A percentile compares a stretch with the other conserved stretches of the same genome.
phyloP scores from a whole-genome alignment of 1,140 invertebrate genomes.

The Pteromalus puparum region DNA sequence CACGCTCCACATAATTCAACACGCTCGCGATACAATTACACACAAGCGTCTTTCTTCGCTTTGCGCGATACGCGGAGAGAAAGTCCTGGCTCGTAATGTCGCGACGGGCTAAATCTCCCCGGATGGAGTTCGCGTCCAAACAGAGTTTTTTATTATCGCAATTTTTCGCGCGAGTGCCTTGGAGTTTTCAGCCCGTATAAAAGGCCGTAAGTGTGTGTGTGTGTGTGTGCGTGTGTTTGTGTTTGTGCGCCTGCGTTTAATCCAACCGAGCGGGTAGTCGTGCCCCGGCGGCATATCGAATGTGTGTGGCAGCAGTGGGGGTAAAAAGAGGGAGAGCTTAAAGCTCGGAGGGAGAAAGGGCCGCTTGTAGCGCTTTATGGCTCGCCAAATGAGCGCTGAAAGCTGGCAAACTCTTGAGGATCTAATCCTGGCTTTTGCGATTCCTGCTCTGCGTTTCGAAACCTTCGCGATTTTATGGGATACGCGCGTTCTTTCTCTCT shows the following conservation, averaged over 20 bases:
- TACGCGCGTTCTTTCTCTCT: neutral
- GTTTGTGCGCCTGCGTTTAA: slow-evolving; percentile 48
- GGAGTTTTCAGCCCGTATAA: slow-evolving; percentile 3
- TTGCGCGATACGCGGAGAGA: too few species aligned
- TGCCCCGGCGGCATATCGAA: slow-evolving; percentile 49
- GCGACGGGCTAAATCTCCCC: slow-evolving; percentile 7
- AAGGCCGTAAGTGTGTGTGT: slow-evolving; percentile 43
- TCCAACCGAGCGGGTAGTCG: slow-evolving; percentile 52
- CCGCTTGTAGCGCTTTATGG: slow-evolving; percentile 59
- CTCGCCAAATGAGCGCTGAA: slow-evolving; percentile 66
- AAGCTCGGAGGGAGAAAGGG: slow-evolving; percentile 56
- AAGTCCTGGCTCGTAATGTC: too few species aligned
- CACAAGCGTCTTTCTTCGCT: too few species aligned
- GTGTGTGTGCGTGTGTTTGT: slow-evolving; percentile 38
- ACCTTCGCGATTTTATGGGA: slow-evolving; percentile 54
- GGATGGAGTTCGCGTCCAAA: neutral
- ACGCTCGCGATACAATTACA: too few species aligned
- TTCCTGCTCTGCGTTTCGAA: slow-evolving; percentile 49
- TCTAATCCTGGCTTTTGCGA: slow-evolving; percentile 64
- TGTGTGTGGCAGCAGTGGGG: neutral
- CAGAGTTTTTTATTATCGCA: slow-evolving; percentile 27
- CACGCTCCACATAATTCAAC: too few species aligned
- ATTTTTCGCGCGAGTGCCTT: slow-evolving; percentile 5
- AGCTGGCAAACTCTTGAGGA: slow-evolving; percentile 67
- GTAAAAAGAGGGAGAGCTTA: slow-evolving; percentile 54